These are phyloP conservation scores for Hemibagrus guttatus DNA, from an alignment of 2,797 vertebrate genomes.

Conservation along the genomic window DNA sequence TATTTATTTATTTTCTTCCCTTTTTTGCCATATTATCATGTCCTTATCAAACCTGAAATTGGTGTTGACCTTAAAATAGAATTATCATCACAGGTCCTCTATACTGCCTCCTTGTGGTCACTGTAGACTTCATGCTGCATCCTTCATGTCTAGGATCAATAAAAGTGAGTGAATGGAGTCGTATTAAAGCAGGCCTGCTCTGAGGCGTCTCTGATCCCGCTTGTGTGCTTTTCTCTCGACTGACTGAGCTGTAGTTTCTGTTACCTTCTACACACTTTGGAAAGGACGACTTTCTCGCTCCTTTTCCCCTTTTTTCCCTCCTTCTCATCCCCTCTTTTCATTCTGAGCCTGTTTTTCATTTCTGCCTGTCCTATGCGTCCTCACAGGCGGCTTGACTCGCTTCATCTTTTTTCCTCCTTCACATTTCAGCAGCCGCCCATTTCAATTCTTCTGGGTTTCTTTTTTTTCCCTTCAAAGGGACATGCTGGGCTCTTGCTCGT, in stretches of 20 bases:
- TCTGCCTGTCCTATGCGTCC: slow-evolving; percentile 56
- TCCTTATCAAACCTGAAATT: not conserved
- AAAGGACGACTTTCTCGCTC: slow-evolving; percentile 16
- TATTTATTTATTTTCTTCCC: not conserved
- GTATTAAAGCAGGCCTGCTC: slow-evolving; percentile 3
- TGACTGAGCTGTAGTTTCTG: not conserved
- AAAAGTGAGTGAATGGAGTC: not conserved
- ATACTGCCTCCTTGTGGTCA: slow-evolving; percentile 75
- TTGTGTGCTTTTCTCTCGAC: slow-evolving; percentile 7
- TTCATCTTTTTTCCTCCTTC: slow-evolving; percentile 71
- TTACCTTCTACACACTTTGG: slow-evolving; percentile 28
- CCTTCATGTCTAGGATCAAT: not conserved
- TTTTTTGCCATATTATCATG: not conserved
- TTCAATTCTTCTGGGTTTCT: slow-evolving; percentile 68
- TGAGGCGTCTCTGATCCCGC: slow-evolving; percentile 1
- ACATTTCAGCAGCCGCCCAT: slow-evolving; percentile 71
- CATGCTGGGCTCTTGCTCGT: slow-evolving; percentile 27
- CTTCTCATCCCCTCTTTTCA: slow-evolving; percentile 45
- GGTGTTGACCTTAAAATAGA: not conserved
- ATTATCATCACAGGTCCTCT: slow-evolving; percentile 41
- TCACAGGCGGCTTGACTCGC: slow-evolving; percentile 73
- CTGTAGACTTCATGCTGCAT: not conserved
- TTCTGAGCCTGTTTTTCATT: slow-evolving; percentile 35
- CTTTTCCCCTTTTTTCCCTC: slow-evolving; percentile 25
- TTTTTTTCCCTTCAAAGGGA: slow-evolving; percentile 73